Percentiles rank a stretch among this genome's conserved stretches.
phyloP scores from a whole-genome alignment of 1,140 invertebrate genomes.

The Atta cephalotes region DNA sequence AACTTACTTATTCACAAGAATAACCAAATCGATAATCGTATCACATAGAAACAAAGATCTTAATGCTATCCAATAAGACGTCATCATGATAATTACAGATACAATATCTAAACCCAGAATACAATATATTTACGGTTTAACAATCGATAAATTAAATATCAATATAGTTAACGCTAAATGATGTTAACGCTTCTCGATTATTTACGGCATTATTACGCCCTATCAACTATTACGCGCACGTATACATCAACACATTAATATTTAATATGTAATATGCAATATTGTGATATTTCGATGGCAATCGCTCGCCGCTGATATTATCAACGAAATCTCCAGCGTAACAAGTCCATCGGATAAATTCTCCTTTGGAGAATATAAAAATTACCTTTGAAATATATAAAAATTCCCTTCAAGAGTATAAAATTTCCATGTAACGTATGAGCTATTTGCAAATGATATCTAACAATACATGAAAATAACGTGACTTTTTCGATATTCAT shows the following conservation, averaged over 20 bases:
- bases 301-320: not conserved
- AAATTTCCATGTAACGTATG: not conserved
- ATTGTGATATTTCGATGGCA: constrained; percentile 29
- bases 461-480: not conserved
- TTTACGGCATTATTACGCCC: constrained; percentile 23
- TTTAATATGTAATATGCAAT: constrained; percentile 52
- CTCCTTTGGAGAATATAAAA: not conserved
- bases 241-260: constrained; percentile 64
- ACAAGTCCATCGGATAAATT: constrained; percentile 11
- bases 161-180: constrained; percentile 58
- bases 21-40: constrained; percentile 3
- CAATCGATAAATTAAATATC: constrained; percentile 58
- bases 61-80: not conserved
- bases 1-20: constrained; percentile 24
- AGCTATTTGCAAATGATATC: constrained; percentile 14
- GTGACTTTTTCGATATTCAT: not conserved
- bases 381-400: constrained; percentile 6
- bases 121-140: constrained; percentile 44
- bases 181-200: constrained; percentile 50
- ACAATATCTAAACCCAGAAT: constrained; percentile 26
- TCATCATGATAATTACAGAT: constrained; percentile 20
- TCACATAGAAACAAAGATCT: constrained; percentile 5
- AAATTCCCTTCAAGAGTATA: not conserved
- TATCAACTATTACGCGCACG: constrained; percentile 38
- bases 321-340: constrained; percentile 9